Evolutionary conservation across 2,797 vertebrate genomes (phyloP), one percentile per base, ranked within the genome.

Genomic region (Myotis findleyi): DNA sequence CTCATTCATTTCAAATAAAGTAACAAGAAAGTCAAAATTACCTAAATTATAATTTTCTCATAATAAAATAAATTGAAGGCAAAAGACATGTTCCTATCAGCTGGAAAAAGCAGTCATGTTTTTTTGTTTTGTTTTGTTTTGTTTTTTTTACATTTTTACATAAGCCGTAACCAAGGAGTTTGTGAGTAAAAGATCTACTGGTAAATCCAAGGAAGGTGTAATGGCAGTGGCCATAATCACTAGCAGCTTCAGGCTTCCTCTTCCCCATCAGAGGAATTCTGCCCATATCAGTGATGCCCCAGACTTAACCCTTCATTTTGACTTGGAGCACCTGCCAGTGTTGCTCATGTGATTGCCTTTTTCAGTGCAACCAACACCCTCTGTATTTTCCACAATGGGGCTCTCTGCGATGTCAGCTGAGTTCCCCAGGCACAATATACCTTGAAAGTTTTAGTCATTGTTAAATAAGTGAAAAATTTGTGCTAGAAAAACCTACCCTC

Each of bases 1-100:
- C 38, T 88, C 49, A 69, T 76, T 33, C 55, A 36, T 9, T 84
- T 87, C 66, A 94, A 89, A 62, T 66, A 93, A 89, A 62, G 17
- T 38, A 80, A 59, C 62, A 51, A 92, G n/a, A 80, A 76, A 53
- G 8, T 38, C 14, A 77, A 89, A 91, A 93, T 82, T 84, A 79
- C 23, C 79, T 76, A 75, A 91, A 23, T 82, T 27, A 71, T 4
- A 71, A 7, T 73, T 89, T 93, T 66, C 55, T 88, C 41, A 64
- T 49, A 83, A 41, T 20, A 87, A 91, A 88, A 81, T 71, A 86
- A 89, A 90, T 72, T 47, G 83, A 80, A 92, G 21, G 21, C 7
- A 87, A 91, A 55, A 62, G 16, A 38, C 30, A 72, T 49, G 17
- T 82, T 51, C 59, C 3, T 21, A 49, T 16, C 51, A 47, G 41